Evolutionary conservation across 1,140 invertebrate genomes (phyloP).

Genomic region (Phthorimaea operculella): DNA sequence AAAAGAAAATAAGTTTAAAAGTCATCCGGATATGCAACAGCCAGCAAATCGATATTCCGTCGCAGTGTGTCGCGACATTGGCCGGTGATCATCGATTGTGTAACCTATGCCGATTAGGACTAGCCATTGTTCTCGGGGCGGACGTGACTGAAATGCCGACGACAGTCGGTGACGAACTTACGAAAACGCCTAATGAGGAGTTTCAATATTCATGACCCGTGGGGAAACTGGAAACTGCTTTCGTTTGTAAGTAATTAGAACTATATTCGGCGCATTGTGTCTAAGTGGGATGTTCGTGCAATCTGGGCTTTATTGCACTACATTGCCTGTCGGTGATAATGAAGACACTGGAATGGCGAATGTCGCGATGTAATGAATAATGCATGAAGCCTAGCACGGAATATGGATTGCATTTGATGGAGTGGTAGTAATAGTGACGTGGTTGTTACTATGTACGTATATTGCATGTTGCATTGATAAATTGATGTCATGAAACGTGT

Average conservation of each 20-base stretch:
- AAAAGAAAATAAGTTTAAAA: conserved; percentile 28
- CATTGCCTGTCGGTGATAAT: conserved; percentile 12
- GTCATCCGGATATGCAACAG: conserved; percentile 43
- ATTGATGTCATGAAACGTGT: no score
- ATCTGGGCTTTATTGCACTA: conserved; percentile 13
- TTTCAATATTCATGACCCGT: conserved; percentile 57
- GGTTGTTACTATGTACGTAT: no score
- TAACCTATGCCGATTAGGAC: conserved; percentile 51
- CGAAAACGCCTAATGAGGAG: conserved; percentile 42
- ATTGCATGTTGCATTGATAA: no score
- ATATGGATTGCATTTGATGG: no score
- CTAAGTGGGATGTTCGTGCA: conserved; percentile 18
- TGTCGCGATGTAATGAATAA: conserved; percentile 19
- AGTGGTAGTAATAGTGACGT: no score
- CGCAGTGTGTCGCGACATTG: conserved; percentile 52
- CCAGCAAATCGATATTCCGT: conserved; percentile 51
- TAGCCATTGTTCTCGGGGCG: conserved; percentile 48
- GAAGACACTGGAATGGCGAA: conserved; percentile 1
- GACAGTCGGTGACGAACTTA: conserved; percentile 32
- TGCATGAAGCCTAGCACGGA: conserved; percentile 11
- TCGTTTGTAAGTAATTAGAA: conserved; percentile 44
- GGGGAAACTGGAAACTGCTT: conserved; percentile 47
- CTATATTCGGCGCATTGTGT: conserved; percentile 12
- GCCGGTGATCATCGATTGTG: conserved; percentile 53
- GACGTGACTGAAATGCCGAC: conserved; percentile 38